These are phyloP conservation scores for Chionodraco myersi DNA, from an alignment of 2,113 vertebrate species.

Conservation along the genomic window DNA sequence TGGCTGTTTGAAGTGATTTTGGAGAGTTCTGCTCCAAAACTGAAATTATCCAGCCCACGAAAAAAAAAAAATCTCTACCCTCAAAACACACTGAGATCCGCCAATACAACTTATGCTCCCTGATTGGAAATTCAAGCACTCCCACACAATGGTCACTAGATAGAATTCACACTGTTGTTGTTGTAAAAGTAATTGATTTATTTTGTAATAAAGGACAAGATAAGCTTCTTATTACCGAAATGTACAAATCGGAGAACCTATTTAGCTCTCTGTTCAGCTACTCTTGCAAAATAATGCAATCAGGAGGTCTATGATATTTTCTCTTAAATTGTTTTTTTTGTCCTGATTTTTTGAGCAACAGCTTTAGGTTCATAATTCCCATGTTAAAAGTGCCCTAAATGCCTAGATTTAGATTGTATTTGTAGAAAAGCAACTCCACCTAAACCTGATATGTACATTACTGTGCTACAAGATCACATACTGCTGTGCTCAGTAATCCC, in stretches of 20 bases:
- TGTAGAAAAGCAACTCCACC: background rate
- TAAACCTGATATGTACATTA: background rate
- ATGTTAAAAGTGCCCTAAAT: background rate
- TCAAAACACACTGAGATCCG: background rate
- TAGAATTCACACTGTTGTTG: too few relatives aligned
- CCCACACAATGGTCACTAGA: too few relatives aligned
- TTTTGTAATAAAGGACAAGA: too few relatives aligned
- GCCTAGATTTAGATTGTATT: background rate
- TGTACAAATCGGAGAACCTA: too few relatives aligned
- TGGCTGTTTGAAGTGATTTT: conserved; percentile 55
- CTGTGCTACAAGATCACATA: background rate
- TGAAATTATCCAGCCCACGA: conserved; percentile 29
- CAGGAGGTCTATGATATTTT: background rate
- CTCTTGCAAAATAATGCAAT: background rate
- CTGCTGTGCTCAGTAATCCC: background rate
- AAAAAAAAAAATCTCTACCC: background rate
- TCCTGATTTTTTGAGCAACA: background rate
- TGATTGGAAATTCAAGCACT: background rate
- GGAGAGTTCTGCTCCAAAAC: conserved; percentile 51
- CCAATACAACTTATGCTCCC: background rate
- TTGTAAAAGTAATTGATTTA: too few relatives aligned
- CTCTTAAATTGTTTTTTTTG: background rate
- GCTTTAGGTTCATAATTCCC: background rate
- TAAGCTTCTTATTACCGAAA: too few relatives aligned
- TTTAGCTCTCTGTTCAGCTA: too few relatives aligned